Evolutionary conservation across 2,797 vertebrate genomes (phyloP).

Genomic region (Dendrocincla tyrannina): DNA sequence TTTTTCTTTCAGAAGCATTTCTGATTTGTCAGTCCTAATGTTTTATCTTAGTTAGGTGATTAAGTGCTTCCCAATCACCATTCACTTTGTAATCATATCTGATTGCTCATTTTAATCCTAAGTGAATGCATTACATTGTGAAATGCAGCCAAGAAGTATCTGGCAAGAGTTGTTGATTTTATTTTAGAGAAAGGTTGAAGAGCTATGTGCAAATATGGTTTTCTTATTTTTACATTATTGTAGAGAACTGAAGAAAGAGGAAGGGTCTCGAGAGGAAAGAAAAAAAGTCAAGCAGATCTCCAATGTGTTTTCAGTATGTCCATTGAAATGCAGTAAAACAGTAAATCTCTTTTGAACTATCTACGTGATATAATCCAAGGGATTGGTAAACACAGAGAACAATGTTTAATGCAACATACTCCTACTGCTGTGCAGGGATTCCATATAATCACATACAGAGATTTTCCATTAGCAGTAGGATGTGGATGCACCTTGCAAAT

Average conservation of each 20-base stretch:
- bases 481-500: background rate
- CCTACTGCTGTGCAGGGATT: background rate
- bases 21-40: background rate
- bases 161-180: background rate
- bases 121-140: background rate
- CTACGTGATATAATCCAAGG: background rate
- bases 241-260: background rate
- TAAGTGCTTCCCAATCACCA: constrained; percentile 17
- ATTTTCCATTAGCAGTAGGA: background rate
- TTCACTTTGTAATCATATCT: background rate
- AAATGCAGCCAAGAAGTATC: background rate
- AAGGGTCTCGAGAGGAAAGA: background rate
- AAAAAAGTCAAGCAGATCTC: background rate
- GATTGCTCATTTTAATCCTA: constrained; percentile 23
- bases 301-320: background rate
- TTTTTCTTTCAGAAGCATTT: constrained; percentile 21
- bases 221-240: background rate
- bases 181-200: background rate
- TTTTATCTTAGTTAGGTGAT: constrained; percentile 11
- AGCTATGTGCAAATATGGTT: background rate
- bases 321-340: background rate
- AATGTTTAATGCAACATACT: background rate
- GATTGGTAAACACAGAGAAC: background rate
- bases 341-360: background rate
- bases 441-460: background rate